Evolutionary conservation across 30 jellyfish, hydroid and myxozoan genomes (phyloP).

Genomic region (Sanderia malayensis): DNA sequence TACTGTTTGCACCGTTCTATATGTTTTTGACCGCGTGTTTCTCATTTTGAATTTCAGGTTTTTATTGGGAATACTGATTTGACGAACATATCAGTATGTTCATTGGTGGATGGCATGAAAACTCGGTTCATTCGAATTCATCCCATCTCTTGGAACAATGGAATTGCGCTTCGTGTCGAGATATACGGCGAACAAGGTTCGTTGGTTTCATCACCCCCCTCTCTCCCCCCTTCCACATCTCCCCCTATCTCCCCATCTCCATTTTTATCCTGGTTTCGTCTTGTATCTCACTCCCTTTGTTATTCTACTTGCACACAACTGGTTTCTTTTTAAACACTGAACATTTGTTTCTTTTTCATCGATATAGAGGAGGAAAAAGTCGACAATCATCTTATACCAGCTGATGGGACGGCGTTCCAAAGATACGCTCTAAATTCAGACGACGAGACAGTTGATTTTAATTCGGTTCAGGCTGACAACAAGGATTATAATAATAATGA

Average conservation of each 20-base stretch:
- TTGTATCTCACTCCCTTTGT: too few relatives aligned
- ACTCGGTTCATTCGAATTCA: slow-evolving; percentile 50
- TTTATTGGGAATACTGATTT: slow-evolving; percentile 35
- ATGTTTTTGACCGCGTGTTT: too few relatives aligned
- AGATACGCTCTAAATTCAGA: not conserved
- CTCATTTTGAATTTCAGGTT: too few relatives aligned
- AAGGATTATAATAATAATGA: not conserved
- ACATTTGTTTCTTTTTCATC: too few relatives aligned
- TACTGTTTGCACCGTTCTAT: too few relatives aligned
- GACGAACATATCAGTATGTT: slow-evolving; percentile 25
- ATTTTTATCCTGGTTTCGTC: too few relatives aligned
- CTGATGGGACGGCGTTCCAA: not conserved
- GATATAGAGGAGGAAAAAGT: too few relatives aligned
- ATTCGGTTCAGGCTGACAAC: not conserved
- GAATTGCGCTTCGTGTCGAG: slow-evolving; percentile 48
- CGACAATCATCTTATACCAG: not conserved
- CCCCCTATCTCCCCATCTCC: too few relatives aligned
- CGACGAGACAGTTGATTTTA: not conserved
- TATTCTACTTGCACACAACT: too few relatives aligned
- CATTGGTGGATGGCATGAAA: slow-evolving; percentile 12
- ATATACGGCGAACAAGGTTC: slow-evolving; percentile 37
- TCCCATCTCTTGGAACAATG: slow-evolving; percentile 37
- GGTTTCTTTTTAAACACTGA: too few relatives aligned
- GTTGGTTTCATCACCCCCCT: too few relatives aligned
- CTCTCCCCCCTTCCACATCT: too few relatives aligned